phyloP scores from a whole-genome alignment of 2,888 invertebrate species.

The Ophioninae sp. region DNA sequence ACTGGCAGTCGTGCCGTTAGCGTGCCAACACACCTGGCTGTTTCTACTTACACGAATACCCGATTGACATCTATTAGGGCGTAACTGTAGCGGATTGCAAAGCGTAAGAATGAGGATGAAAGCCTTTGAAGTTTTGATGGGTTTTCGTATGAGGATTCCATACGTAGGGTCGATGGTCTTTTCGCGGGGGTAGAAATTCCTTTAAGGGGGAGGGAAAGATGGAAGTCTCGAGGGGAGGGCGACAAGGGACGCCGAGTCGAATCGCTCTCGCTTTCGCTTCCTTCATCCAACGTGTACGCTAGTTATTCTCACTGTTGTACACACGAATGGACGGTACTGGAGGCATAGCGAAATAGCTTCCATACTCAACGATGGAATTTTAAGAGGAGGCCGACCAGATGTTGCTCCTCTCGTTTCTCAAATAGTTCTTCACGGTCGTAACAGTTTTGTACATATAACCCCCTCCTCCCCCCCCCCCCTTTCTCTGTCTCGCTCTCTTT shows the following conservation, averaged over 20 bases:
- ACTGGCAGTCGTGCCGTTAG: constrained; percentile 70
- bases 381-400: constrained; percentile 58
- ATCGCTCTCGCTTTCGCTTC: constrained; percentile 42
- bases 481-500: too few relatives aligned
- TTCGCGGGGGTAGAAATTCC: constrained; percentile 53
- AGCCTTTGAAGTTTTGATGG: neutral
- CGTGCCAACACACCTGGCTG: constrained; percentile 69
- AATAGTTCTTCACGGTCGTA: constrained; percentile 61
- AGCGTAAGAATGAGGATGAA: neutral
- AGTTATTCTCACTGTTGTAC: constrained; percentile 46
- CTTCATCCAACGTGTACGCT: neutral
- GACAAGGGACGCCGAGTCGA: constrained; percentile 16
- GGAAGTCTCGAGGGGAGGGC: neutral
- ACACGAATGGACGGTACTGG: constrained; percentile 9
- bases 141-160: neutral
- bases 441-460: constrained; percentile 54
- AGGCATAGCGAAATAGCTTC: constrained; percentile 39
- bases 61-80: neutral
- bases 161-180: neutral
- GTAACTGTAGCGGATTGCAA: neutral
- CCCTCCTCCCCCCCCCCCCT: neutral
- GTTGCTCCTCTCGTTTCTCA: constrained; percentile 56
- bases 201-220: neutral
- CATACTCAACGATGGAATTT: constrained; percentile 55
- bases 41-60: constrained; percentile 55